These are phyloP conservation scores for Protonibea diacanthus DNA, from an alignment of 2,797 vertebrate genomes.

Conservation along the genomic window DNA sequence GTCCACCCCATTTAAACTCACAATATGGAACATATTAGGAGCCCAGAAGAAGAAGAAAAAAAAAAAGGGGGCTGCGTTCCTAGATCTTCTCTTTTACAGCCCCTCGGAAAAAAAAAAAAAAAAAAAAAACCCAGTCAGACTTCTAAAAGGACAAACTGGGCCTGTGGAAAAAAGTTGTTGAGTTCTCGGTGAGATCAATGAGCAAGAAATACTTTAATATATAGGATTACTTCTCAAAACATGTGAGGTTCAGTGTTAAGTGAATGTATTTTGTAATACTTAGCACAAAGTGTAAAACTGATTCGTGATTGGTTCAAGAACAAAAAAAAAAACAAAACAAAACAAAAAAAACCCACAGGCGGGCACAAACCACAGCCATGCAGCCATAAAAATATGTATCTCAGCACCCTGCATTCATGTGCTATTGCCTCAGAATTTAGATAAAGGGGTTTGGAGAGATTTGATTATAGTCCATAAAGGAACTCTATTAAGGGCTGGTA, in stretches of 20 bases:
- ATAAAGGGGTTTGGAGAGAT: constrained; percentile 58
- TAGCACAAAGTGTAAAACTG: constrained; percentile 51
- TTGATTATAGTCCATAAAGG: constrained; percentile 70
- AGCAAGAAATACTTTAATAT: constrained; percentile 69
- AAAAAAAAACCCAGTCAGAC: constrained; percentile 55
- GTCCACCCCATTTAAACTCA: constrained; percentile 87
- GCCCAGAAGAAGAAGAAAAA: constrained; percentile 57
- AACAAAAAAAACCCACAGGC: constrained; percentile 37
- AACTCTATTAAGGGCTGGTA: constrained; percentile 64
- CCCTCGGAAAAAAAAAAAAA: constrained; percentile 72
- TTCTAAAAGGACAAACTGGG: constrained; percentile 76
- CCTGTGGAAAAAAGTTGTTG: constrained; percentile 68
- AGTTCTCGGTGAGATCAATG: constrained; percentile 71
- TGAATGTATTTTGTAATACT: constrained; percentile 59
- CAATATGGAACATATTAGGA: constrained; percentile 91
- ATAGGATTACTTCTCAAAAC: constrained; percentile 69
- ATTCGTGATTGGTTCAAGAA: constrained; percentile 37
- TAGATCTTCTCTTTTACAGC: constrained; percentile 85
- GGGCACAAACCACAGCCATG: constrained; percentile 54
- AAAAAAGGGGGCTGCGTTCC: constrained; percentile 67
- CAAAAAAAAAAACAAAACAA: constrained; percentile 1
- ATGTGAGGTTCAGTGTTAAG: constrained; percentile 53
- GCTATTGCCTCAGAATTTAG: constrained; percentile 66
- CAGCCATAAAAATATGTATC: constrained; percentile 64
- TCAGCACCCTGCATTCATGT: constrained; percentile 51